Evolutionary conservation across 2,113 vertebrate species (phyloP).

Genomic region (Clarias batrachus): DNA sequence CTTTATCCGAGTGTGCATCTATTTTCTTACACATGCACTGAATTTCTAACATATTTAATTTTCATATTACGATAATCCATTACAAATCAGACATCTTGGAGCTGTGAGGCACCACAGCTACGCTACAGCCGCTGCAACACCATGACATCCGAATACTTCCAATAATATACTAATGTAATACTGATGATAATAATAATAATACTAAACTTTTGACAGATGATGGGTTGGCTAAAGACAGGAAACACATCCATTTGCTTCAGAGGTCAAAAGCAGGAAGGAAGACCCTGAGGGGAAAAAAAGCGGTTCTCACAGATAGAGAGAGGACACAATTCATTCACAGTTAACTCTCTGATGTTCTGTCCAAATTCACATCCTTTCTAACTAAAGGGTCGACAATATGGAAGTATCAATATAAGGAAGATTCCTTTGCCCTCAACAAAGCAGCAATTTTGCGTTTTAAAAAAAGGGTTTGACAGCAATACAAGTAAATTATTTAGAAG

Average conservation of each 20-base stretch:
- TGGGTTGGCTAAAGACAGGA: conserved; percentile 8
- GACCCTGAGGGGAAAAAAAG: background rate
- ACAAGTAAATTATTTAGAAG: background rate
- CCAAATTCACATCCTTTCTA: background rate
- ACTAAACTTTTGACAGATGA: background rate
- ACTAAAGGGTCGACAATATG: background rate
- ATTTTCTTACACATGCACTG: background rate
- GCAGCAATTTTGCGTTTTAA: background rate
- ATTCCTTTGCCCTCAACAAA: background rate
- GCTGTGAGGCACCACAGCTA: background rate
- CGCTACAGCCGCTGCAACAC: background rate
- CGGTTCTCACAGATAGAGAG: background rate
- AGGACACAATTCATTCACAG: background rate
- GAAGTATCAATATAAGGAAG: background rate
- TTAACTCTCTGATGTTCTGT: background rate
- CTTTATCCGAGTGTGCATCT: background rate
- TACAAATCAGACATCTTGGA: background rate
- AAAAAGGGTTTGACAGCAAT: background rate
- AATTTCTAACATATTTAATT: background rate
- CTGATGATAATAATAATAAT: background rate
- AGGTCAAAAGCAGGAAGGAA: conserved; percentile 27
- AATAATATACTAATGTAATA: background rate
- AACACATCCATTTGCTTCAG: conserved; percentile 11
- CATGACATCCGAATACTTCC: background rate
- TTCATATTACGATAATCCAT: background rate